Percentiles rank a stretch among this genome's conserved stretches.
Evolutionary conservation across 2,888 invertebrate genomes (phyloP).

Genomic region (Trypoxylon attenuatum): DNA sequence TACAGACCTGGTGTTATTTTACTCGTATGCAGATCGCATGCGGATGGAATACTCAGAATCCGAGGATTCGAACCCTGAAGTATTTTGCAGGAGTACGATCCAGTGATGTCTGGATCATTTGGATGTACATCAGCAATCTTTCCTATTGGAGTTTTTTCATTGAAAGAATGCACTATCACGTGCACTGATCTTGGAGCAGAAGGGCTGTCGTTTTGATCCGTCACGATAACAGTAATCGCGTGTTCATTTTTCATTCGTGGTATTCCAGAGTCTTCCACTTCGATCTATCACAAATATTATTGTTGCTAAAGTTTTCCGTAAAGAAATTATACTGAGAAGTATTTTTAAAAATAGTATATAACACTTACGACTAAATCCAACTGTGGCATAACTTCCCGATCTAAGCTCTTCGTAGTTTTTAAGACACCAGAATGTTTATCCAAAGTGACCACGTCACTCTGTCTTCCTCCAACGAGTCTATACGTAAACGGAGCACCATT

Average conservation of each 20-base stretch:
- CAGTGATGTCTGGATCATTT: conserved; percentile 92
- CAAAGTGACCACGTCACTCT: conserved; percentile 84
- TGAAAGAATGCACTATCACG: conserved; percentile 85
- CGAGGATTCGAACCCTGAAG: conserved; percentile 80
- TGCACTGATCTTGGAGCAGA: conserved; percentile 89
- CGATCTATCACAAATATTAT: conserved; percentile 75
- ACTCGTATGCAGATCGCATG: conserved; percentile 87
- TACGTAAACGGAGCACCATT: conserved; percentile 95
- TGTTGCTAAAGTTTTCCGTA: too few relatives aligned
- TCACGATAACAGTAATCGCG: conserved; percentile 83
- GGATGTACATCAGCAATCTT: conserved; percentile 94
- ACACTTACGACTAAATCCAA: conserved; percentile 80
- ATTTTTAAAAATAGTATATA: background rate
- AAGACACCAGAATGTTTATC: conserved; percentile 88
- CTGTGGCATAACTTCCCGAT: conserved; percentile 87
- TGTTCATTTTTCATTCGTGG: conserved; percentile 90
- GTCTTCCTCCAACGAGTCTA: conserved; percentile 85
- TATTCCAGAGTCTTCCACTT: conserved; percentile 91
- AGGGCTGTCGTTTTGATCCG: conserved; percentile 94
- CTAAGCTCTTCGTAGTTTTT: conserved; percentile 85
- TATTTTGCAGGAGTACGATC: conserved; percentile 91
- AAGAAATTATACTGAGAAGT: too few relatives aligned
- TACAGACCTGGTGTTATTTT: conserved; percentile 79
- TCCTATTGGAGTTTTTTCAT: conserved; percentile 85
- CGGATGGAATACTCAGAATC: conserved; percentile 83